Conservation (phyloP, 2,797 vertebrate genomes). For the Momotus momota region DNA sequence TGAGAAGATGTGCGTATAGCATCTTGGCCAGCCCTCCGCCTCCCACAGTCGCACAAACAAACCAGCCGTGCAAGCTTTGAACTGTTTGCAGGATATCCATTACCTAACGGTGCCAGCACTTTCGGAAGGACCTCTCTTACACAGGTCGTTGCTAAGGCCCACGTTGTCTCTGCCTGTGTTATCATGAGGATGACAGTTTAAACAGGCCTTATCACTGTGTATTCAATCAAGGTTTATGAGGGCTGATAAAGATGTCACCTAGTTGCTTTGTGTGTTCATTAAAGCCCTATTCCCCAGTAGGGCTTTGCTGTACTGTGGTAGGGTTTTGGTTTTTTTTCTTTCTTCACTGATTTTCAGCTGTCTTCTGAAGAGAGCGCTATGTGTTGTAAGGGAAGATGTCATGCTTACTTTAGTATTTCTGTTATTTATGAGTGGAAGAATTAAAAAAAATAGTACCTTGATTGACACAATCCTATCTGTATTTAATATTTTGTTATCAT, state of each 20-base stretch:
- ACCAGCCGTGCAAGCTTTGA: background rate
- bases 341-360: background rate
- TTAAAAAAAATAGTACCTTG: constrained; percentile 26
- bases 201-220: constrained; percentile 97
- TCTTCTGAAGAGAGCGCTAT: background rate
- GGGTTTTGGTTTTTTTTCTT: background rate
- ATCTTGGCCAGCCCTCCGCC: background rate
- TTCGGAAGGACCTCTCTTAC: constrained; percentile 40
- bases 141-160: constrained; percentile 65
- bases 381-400: background rate
- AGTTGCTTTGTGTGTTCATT: constrained; percentile 83
- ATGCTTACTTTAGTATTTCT: background rate
- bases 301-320: constrained; percentile 7
- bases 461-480: constrained; percentile 80
- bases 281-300: constrained; percentile 74
- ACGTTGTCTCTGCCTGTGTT: constrained; percentile 79
- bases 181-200: constrained; percentile 95
- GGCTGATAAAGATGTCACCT: constrained; percentile 95
- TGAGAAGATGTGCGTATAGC: background rate
- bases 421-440: background rate
- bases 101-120: background rate
- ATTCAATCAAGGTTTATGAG: constrained; percentile 99
- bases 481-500: constrained; percentile 86
- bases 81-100: background rate
- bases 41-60: background rate